phyloP scores from a whole-genome alignment of 2,888 invertebrate species.

The Steinernema hermaphroditum region DNA sequence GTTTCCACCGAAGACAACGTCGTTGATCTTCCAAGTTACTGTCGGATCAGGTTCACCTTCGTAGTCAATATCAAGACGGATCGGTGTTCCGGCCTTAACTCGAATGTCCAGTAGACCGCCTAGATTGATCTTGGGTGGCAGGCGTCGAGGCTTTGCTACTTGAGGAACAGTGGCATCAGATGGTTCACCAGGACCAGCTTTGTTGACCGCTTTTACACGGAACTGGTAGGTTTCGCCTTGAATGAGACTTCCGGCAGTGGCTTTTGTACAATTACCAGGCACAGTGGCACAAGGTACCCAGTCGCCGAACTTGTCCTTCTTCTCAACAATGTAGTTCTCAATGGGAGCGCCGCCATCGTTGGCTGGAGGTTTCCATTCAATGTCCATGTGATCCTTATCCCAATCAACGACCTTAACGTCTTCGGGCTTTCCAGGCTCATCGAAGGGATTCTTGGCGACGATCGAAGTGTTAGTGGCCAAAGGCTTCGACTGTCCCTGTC shows the following conservation, averaged over 20 bases:
- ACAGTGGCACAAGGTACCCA: conserved; percentile 65
- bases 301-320: conserved; percentile 66
- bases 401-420: conserved; percentile 77
- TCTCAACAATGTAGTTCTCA: conserved; percentile 65
- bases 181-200: conserved; percentile 81
- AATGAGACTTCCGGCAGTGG: conserved; percentile 82
- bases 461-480: conserved; percentile 80
- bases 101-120: conserved; percentile 84
- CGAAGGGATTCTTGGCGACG: conserved; percentile 88
- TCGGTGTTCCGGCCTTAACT: conserved; percentile 86
- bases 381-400: conserved; percentile 91
- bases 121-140: conserved; percentile 87
- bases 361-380: conserved; percentile 94
- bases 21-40: conserved; percentile 80
- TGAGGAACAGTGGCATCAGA: conserved; percentile 85
- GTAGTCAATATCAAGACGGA: conserved; percentile 89
- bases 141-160: conserved; percentile 76
- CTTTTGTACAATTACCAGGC: conserved; percentile 68
- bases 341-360: conserved; percentile 77
- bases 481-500: conserved; percentile 86
- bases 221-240: conserved; percentile 91
- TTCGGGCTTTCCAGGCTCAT: conserved; percentile 65
- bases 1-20: conserved; percentile 74
- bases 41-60: conserved; percentile 91
- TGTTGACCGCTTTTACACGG: conserved; percentile 78